Evolutionary conservation across 2,113 vertebrate genomes (phyloP), one percentile per base, ranked within the genome.

Genomic region (Pyxicephalus adspersus): DNA sequence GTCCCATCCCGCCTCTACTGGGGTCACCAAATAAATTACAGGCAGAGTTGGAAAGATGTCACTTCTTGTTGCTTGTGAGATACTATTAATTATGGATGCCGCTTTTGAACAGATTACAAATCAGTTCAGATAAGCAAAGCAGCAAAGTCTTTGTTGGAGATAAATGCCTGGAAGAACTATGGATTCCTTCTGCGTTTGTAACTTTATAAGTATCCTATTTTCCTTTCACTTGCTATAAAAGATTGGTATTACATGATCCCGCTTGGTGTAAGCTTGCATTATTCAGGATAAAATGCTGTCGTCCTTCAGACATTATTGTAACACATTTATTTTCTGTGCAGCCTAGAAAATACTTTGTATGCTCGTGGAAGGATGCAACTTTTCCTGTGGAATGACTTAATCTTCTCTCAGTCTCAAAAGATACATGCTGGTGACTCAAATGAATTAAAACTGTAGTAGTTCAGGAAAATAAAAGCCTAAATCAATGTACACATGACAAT

Each of bases 1-100:
- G 79, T 74, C 70, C 79, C 70, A 74, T 81, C 61, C 70, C 25
- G 79, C 70, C 64, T 65, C 70, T 74, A 61, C 79, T 51, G 50
- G 79, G 79, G 79, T 81, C 79, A 74, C 79, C 68, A 81, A 74
- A 81, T 81, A 81, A 81, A 81, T 81, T 81, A 81, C 70, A 74
- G 26, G 22, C 60, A 15, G 50, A 64, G 61, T 61, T 65, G 45
- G 67, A 81, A 38, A 64, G 78, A 72, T 81, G 78, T 81, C 78
- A 81, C 78, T 73, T 81, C 78, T 81, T 55, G 79, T 81, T 81
- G 70, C 20, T 70, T 15, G 60, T 81, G 79, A 81, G 79, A 74
- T 74, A 22, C 70, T 65, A 74, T 81, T 81, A 74, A 81, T 81
- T 81, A 81, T 81, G 79, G 79, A 81, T 74, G 70, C 70, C 18